Percentiles rank a stretch among this genome's conserved stretches.
Evolutionary conservation across 2,888 invertebrate species (phyloP).

Genomic region (Drosophila formosana): DNA sequence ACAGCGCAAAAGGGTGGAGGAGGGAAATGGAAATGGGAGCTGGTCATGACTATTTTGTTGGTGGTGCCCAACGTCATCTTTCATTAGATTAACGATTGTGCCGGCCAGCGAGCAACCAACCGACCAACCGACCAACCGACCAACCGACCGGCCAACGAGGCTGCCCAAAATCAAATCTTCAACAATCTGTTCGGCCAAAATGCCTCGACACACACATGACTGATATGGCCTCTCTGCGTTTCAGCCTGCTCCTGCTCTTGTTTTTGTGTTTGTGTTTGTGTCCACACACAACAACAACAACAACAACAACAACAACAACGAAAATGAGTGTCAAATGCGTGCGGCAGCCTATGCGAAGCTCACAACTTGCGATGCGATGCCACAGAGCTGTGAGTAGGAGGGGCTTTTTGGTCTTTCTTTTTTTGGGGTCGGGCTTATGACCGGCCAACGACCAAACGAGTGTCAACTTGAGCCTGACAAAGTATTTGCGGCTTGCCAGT

Average conservation of each 20-base stretch:
- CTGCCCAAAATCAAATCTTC: constrained; percentile 76
- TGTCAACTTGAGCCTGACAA: constrained; percentile 81
- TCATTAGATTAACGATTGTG: constrained; percentile 78
- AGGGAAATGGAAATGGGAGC: background rate
- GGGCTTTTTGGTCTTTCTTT: background rate
- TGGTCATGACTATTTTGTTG: constrained; percentile 10
- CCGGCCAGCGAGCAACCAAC: constrained; percentile 20
- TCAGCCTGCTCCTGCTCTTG: background rate
- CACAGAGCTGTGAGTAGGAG: constrained; percentile 1
- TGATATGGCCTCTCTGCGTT: background rate
- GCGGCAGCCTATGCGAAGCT: constrained; percentile 32
- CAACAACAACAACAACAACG: constrained; percentile 6
- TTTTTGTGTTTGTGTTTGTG: constrained; percentile 23
- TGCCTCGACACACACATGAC: constrained; percentile 43
- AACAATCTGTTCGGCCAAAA: constrained; percentile 73
- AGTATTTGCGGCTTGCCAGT: constrained; percentile 78
- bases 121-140: background rate
- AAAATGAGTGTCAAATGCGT: constrained; percentile 73
- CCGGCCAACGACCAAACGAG: constrained; percentile 58
- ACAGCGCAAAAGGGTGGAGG: background rate
- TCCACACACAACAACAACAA: constrained; percentile 21
- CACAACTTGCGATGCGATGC: constrained; percentile 21
- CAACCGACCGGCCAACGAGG: background rate
- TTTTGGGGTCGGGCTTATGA: constrained; percentile 36
- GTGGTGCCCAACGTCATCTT: constrained; percentile 69